Percentiles rank a stretch among this genome's conserved stretches.
phyloP scores from a whole-genome alignment of 1,140 invertebrate genomes.

The Meloidogyne chitwoodi region DNA sequence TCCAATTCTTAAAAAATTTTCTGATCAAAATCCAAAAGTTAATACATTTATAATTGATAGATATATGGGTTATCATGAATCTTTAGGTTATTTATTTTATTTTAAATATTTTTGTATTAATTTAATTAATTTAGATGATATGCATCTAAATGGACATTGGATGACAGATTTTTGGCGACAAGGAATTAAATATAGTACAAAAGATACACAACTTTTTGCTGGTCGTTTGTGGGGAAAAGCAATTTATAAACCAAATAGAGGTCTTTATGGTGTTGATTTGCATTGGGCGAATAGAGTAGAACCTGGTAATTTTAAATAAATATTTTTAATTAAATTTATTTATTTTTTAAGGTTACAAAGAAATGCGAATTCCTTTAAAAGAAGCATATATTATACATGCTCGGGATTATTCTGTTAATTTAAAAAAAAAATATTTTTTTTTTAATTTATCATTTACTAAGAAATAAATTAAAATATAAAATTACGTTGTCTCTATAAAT shows the following conservation, averaged over 20 bases:
- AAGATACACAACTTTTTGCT: background rate
- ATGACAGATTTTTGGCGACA: background rate
- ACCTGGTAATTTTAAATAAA: background rate
- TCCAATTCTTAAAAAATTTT: background rate
- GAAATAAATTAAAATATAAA: no score
- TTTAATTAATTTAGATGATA: background rate
- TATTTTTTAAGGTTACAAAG: background rate
- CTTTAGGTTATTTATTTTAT: background rate
- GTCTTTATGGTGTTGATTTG: background rate
- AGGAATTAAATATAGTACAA: background rate
- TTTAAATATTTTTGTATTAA: no score
- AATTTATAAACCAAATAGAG: background rate
- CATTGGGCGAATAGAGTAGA: background rate
- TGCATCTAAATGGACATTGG: background rate
- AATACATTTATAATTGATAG: background rate
- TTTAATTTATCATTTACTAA: no score
- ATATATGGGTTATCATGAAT: background rate
- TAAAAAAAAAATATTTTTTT: no score
- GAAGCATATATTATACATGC: background rate
- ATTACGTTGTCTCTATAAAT: no score
- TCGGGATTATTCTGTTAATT: background rate
- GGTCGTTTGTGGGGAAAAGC: background rate
- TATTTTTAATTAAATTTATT: background rate
- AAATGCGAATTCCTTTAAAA: background rate
- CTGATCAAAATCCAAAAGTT: background rate